Evolutionary conservation across 2,888 invertebrate species (phyloP), one percentile per base, ranked within the genome.

Genomic region (Chouioia cunea): DNA sequence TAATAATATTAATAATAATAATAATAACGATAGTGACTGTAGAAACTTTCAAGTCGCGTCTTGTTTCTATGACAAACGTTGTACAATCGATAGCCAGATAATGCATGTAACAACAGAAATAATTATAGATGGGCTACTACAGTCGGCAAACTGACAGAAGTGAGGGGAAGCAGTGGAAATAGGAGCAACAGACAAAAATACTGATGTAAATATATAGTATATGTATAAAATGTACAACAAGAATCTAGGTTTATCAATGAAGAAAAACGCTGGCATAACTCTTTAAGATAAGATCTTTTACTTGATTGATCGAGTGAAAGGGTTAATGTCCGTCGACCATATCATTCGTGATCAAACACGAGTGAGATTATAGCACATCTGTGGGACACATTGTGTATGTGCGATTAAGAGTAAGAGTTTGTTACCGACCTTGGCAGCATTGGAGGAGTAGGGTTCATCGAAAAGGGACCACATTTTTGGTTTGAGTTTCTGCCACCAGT

Each of bases 381-480:
- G 36, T 36, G 12, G 10, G 36, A 36, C 36, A 36, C 10, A 36
- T 12, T 36, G 27, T n/a, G n/a, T n/a, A n/a, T n/a, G n/a, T n/a
- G n/a, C n/a, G n/a, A n/a, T n/a, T n/a, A n/a, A n/a, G n/a, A n/a
- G n/a, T n/a, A 2, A 62, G 50, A 58, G 14, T 48, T 65, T 73
- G 59, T 59, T 76, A 80, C 86, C 84, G 88, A 97, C 98, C 93
- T 99, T 99, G 75, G 99, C 98, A 79, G 95, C 93, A 83, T 94
- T 94, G 66, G 99, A 99, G 82, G 98, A 99, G 87, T 99, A 99
- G 0, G 99, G 99, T 86, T 99, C 99, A 85, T 99, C 99, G 86
- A 99, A 99, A 71, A 99, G 89, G 47, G 98, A 97, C 99, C 99
- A 99, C 86, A 99, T 95, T 87, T 96, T 96, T 50, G 98, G 99